Conservation (phyloP, 2,797 vertebrate genomes). For the Orientallactaga sibirica region DNA sequence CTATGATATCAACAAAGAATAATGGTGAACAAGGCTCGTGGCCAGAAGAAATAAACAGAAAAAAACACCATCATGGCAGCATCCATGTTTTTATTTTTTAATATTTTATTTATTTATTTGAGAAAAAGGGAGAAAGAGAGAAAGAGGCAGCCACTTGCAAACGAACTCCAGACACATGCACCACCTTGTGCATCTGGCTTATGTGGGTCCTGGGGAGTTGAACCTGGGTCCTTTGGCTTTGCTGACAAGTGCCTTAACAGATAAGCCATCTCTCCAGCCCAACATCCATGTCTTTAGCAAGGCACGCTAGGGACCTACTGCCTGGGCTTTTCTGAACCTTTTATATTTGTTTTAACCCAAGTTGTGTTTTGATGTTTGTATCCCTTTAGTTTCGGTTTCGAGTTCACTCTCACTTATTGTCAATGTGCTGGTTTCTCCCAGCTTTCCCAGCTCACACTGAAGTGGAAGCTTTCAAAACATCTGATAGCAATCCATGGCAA, state of each 20-base stretch:
- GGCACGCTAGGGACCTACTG: fast-evolving
- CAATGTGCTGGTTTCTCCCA: fast-evolving
- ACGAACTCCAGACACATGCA: no score
- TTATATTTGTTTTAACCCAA: not conserved
- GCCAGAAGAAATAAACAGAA: not conserved
- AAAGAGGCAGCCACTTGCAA: no score
- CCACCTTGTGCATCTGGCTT: no score
- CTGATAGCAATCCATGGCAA: not conserved
- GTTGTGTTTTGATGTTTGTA: not conserved
- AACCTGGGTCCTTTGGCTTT: no score
- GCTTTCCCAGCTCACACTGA: not conserved
- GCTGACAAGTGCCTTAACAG: no score
- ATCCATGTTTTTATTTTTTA: no score
- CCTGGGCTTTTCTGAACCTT: not conserved
- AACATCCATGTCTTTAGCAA: not conserved
- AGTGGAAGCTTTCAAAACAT: not conserved
- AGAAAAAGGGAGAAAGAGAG: no score
- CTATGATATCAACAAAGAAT: not conserved
- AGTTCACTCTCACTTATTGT: not conserved
- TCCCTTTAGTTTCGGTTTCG: not conserved
- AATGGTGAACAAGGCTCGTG: not conserved
- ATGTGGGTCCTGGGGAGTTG: no score
- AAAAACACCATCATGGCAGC: not conserved
- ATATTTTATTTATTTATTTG: no score
- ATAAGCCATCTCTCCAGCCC: no score